Percentiles rank a stretch among this genome's conserved stretches.
Conservation (phyloP, 2,797 vertebrate genomes). For the Gorsachius magnificus region DNA sequence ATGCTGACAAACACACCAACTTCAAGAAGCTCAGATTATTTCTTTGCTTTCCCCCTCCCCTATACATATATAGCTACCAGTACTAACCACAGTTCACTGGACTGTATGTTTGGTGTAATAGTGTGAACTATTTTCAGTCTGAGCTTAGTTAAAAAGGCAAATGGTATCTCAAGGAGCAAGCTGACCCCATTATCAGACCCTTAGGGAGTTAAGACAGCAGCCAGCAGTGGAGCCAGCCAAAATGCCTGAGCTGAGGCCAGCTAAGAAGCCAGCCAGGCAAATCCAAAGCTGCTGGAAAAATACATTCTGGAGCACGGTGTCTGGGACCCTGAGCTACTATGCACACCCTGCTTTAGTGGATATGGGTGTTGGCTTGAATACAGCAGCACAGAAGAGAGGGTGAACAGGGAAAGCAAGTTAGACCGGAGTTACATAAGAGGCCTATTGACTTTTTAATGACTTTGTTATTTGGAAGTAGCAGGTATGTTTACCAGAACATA, state of each 20-base stretch:
- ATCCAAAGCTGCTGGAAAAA: constrained; percentile 69
- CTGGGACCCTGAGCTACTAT: constrained; percentile 52
- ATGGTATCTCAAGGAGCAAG: constrained; percentile 46
- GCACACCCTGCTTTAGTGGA: constrained; percentile 24
- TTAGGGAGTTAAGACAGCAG: constrained; percentile 56
- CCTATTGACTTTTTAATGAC: constrained; percentile 17
- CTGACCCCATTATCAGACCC: constrained; percentile 55
- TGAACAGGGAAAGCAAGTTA: neutral
- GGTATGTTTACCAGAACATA: constrained; percentile 38
- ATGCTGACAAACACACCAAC: neutral
- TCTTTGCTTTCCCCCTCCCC: neutral
- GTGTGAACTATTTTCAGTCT: neutral
- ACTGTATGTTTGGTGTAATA: neutral
- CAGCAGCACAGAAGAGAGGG: neutral
- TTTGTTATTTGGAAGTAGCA: constrained; percentile 13
- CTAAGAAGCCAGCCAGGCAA: constrained; percentile 60
- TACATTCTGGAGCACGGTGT: constrained; percentile 1
- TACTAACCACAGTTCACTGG: neutral
- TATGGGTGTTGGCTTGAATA: constrained; percentile 33
- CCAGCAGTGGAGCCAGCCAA: constrained; percentile 62
- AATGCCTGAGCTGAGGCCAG: constrained; percentile 62
- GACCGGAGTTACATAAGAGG: neutral
- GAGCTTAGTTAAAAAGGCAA: constrained; percentile 2
- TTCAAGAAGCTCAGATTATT: neutral
- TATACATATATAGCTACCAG: neutral